These are phyloP conservation scores for Temnothorax rugatulus DNA, from an alignment of 2,888 invertebrate genomes.

Conservation along the genomic window DNA sequence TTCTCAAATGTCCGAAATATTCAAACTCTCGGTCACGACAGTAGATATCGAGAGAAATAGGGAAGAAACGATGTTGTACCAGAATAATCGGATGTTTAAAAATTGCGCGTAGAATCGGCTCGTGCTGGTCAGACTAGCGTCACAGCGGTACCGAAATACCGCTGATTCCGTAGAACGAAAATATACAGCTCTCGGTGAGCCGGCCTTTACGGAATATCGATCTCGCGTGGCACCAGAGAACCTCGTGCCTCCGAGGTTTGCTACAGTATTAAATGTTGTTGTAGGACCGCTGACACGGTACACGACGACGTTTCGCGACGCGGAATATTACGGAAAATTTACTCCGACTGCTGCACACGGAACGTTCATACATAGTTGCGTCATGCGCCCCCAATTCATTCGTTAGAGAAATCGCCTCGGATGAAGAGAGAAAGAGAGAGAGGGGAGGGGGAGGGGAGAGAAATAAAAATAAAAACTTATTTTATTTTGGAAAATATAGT, in stretches of 20 bases:
- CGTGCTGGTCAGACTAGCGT: constrained; percentile 42
- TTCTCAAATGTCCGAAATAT: neutral
- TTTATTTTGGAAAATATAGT: neutral
- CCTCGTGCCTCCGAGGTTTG: constrained; percentile 42
- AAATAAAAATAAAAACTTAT: constrained; percentile 8
- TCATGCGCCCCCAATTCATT: constrained; percentile 35
- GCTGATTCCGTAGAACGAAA: constrained; percentile 73
- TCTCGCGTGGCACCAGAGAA: constrained; percentile 54
- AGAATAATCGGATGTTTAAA: constrained; percentile 62
- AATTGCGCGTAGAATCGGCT: constrained; percentile 47
- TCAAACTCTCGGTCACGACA: neutral
- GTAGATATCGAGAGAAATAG: neutral
- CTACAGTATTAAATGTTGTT: constrained; percentile 62
- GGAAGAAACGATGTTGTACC: constrained; percentile 22
- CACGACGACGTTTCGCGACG: constrained; percentile 27
- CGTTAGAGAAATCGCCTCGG: constrained; percentile 33
- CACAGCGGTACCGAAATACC: constrained; percentile 62
- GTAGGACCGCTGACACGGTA: constrained; percentile 50
- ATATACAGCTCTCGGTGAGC: constrained; percentile 63
- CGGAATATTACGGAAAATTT: constrained; percentile 60
- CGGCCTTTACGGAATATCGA: constrained; percentile 71
- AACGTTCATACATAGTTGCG: constrained; percentile 17
- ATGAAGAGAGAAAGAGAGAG: neutral
- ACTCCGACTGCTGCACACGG: constrained; percentile 28
- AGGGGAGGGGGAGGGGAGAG: too few species aligned